A percentile compares a stretch with the other conserved stretches of the same genome.
Evolutionary conservation across 2,113 vertebrate genomes (phyloP).

Genomic region (Coptodon bakossiorum): DNA sequence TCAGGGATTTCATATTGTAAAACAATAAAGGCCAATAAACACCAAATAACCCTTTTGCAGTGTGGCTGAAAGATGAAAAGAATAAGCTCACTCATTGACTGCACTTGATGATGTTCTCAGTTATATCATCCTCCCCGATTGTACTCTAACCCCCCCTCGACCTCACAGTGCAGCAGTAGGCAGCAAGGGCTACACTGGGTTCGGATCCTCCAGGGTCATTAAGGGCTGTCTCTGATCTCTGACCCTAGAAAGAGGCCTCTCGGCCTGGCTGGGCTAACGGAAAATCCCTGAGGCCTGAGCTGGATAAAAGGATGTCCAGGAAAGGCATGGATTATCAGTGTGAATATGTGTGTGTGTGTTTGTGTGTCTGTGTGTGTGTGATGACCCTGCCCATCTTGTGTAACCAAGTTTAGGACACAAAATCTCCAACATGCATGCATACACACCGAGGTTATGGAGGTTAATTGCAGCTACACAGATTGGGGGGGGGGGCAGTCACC

Average conservation of each 20-base stretch:
- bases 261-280: constrained; percentile 7
- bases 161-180: background rate
- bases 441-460: constrained; percentile 35
- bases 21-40: background rate
- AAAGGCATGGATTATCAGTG: constrained; percentile 46
- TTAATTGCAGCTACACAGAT: constrained; percentile 71
- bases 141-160: background rate
- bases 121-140: constrained; percentile 11
- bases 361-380: background rate
- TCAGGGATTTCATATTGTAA: background rate
- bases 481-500: constrained; percentile 49
- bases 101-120: background rate
- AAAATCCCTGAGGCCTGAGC: constrained; percentile 57
- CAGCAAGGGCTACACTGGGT: background rate
- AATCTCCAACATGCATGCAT: background rate
- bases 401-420: constrained; percentile 29
- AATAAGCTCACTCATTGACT: background rate
- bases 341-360: background rate
- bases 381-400: constrained; percentile 13
- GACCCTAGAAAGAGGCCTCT: constrained; percentile 55
- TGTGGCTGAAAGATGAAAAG: background rate
- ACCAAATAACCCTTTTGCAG: background rate
- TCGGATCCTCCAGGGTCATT: constrained; percentile 41
- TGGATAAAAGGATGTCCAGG: constrained; percentile 63
- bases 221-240: constrained; percentile 53